phyloP scores from a whole-genome alignment of 2,113 vertebrate species.

The Microcebus ravelobensis region DNA sequence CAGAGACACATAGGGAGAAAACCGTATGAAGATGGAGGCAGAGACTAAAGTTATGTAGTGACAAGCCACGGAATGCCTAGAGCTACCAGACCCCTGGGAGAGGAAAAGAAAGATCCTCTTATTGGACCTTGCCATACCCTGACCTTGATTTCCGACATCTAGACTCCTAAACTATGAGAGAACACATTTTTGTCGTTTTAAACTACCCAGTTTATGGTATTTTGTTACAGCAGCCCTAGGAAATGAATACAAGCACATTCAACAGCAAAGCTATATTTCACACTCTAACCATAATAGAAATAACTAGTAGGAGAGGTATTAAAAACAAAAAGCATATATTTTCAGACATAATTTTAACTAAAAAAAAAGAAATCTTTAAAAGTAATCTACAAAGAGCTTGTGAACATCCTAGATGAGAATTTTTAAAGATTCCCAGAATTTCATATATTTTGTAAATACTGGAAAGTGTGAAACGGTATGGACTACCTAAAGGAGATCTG shows the following conservation, averaged over 20 bases:
- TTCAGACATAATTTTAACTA: slow-evolving; percentile 16
- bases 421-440: neutral
- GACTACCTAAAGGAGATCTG: neutral
- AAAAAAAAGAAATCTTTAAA: neutral
- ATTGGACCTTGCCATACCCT: neutral
- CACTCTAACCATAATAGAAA: neutral
- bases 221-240: neutral
- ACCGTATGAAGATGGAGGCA: neutral
- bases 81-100: neutral
- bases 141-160: neutral
- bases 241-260: neutral
- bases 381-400: neutral
- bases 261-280: neutral
- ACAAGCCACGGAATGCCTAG: neutral
- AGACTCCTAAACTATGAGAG: neutral
- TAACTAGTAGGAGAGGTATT: neutral
- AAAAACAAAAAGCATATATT: neutral
- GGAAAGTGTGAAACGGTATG: neutral
- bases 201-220: neutral
- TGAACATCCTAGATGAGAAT: neutral
- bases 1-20: neutral
- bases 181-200: neutral
- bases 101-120: neutral
- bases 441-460: neutral
- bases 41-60: neutral